A percentile compares a stretch with the other conserved stretches of the same genome.
Conservation (phyloP, 1,140 invertebrate genomes). For the Archegozetes longisetosus region DNA sequence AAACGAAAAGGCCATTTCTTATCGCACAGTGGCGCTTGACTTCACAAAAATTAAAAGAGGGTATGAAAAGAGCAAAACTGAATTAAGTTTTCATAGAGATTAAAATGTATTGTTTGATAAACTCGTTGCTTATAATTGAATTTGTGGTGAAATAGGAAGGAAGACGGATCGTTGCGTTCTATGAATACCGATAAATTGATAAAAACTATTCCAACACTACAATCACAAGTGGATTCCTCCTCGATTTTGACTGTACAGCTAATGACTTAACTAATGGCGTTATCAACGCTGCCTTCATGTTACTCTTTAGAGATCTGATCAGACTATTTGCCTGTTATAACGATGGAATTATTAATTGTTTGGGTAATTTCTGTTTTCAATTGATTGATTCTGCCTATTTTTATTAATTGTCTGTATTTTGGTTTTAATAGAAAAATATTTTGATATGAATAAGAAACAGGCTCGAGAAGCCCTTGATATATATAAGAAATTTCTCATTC, state of each 20-base stretch:
- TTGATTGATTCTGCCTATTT: conserved; percentile 22
- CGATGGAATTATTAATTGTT: conserved; percentile 96
- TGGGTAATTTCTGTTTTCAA: conserved; percentile 41
- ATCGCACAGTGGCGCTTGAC: conserved; percentile 95
- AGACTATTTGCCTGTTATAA: conserved; percentile 98
- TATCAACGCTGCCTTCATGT: conserved; percentile 96
- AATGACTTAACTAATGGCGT: conserved; percentile 96
- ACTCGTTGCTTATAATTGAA: no score
- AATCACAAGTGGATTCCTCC: conserved; percentile 84
- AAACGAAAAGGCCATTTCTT: conserved; percentile 95
- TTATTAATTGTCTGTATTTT: conserved; percentile 27
- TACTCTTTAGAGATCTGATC: conserved; percentile 95
- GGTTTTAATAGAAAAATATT: conserved; percentile 67
- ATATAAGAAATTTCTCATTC: conserved; percentile 96
- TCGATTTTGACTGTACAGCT: conserved; percentile 94
- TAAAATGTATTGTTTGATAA: no score
- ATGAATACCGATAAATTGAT: conserved; percentile 95
- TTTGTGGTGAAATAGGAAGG: no score
- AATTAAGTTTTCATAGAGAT: no score
- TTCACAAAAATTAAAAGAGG: conserved; percentile 99
- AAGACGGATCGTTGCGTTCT: no score
- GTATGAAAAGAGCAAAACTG: conserved; percentile 40
- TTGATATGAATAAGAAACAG: conserved; percentile 98
- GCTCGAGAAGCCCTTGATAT: conserved; percentile 92
- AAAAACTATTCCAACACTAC: conserved; percentile 88